Conservation (phyloP, 2,113 vertebrate species). For the Cochlearius cochlearius region DNA sequence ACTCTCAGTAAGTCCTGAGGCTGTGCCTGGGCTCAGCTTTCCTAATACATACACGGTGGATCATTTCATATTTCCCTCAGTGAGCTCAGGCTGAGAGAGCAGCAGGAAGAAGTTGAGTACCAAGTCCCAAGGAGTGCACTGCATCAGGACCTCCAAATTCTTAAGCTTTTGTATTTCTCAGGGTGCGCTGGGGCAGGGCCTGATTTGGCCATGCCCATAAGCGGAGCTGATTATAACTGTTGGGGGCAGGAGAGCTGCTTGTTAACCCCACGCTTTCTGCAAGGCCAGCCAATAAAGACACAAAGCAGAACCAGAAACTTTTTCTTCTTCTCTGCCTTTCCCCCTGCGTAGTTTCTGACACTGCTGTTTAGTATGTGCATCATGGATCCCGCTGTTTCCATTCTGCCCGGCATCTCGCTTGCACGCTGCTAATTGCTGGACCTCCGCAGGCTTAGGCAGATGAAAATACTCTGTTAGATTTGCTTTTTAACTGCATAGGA, state of each 20-base stretch:
- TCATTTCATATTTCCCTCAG: not conserved
- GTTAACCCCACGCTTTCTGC: not conserved
- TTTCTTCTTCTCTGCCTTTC: not conserved
- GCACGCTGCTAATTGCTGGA: not conserved
- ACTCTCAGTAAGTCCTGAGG: not conserved
- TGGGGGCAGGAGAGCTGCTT: not conserved
- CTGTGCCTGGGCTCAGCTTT: not conserved
- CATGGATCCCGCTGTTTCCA: accelerated
- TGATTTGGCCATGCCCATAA: not conserved
- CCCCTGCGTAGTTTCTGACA: not conserved
- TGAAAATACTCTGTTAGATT: not conserved
- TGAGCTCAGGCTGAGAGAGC: not conserved
- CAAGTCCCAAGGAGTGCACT: not conserved
- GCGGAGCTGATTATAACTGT: not conserved
- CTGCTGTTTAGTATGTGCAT: not conserved
- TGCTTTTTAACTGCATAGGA: not conserved
- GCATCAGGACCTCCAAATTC: not conserved
- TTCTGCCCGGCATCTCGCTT: not conserved
- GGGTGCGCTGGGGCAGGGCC: not conserved
- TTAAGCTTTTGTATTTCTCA: not conserved
- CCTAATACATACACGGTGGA: not conserved
- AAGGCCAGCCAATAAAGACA: not conserved
- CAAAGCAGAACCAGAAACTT: not conserved
- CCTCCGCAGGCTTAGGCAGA: not conserved
- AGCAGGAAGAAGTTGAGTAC: not conserved